Evolutionary conservation across 2,797 vertebrate species (phyloP).

Genomic region (Vultur gryphus): DNA sequence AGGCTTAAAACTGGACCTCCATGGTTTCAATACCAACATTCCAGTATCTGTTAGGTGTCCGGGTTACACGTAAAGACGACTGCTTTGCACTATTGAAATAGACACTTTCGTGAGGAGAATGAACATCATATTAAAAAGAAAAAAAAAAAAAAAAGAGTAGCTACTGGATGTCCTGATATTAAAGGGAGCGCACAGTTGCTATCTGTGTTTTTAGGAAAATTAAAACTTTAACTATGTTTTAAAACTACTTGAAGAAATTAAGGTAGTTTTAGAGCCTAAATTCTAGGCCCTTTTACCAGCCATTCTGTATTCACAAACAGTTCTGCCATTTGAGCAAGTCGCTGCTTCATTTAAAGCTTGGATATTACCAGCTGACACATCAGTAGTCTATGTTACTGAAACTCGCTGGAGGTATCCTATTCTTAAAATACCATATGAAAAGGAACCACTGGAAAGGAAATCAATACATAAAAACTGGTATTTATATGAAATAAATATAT

Average conservation of each 20-base stretch:
- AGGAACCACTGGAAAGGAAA: neutral
- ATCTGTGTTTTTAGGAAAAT: neutral
- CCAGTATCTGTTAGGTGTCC: neutral
- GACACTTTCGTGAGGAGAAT: neutral
- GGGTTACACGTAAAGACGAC: neutral
- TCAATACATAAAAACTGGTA: neutral
- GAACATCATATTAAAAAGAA: neutral
- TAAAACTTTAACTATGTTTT: neutral
- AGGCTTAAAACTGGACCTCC: neutral
- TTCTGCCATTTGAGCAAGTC: neutral
- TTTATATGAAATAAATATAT: neutral
- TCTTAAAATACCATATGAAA: neutral
- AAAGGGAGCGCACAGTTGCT: neutral
- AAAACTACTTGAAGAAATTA: neutral
- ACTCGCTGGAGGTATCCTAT: neutral
- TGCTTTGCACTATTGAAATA: neutral
- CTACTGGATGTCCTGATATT: neutral
- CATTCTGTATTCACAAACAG: neutral
- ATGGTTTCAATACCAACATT: neutral
- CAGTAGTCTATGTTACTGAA: neutral
- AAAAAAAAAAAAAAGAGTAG: neutral
- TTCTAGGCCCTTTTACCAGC: neutral
- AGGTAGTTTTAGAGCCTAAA: neutral
- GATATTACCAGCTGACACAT: neutral
- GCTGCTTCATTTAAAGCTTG: neutral